These are phyloP conservation scores for Aphelocoma californica DNA, from an alignment of 2,797 vertebrate genomes.

Conservation along the genomic window DNA sequence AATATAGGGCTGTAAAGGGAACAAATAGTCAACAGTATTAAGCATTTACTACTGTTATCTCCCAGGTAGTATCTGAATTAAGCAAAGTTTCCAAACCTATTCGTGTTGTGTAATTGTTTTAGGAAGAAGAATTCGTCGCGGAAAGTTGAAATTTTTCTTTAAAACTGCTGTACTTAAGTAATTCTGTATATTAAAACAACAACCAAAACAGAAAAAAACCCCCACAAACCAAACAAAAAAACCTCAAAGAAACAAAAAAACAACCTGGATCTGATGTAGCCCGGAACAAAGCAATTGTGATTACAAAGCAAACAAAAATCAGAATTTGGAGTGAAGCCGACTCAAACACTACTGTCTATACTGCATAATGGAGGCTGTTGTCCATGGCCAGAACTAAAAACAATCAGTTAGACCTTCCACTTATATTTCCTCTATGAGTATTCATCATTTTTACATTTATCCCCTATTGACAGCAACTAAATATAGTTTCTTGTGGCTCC, in stretches of 20 bases:
- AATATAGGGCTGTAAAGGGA: not conserved
- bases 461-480: not conserved
- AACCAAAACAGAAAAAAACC: not conserved
- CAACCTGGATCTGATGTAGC: not conserved
- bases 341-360: not conserved
- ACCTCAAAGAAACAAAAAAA: not conserved
- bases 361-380: not conserved
- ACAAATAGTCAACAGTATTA: not conserved
- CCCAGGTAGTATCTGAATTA: not conserved
- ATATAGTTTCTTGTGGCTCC: not conserved
- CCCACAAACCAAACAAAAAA: not conserved
- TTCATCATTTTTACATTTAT: not conserved
- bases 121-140: not conserved
- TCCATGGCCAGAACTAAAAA: not conserved
- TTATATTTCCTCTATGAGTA: not conserved
- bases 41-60: not conserved
- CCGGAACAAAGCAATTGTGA: not conserved
- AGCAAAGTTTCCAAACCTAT: not conserved
- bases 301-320: slow-evolving; percentile 10
- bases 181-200: not conserved
- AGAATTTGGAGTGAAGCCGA: not conserved
- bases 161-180: not conserved
- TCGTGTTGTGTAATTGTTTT: not conserved
- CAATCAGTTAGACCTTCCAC: not conserved
- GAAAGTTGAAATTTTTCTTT: not conserved